Evolutionary conservation across 2,797 vertebrate genomes (phyloP).

Genomic region (Cossypha polioptera): DNA sequence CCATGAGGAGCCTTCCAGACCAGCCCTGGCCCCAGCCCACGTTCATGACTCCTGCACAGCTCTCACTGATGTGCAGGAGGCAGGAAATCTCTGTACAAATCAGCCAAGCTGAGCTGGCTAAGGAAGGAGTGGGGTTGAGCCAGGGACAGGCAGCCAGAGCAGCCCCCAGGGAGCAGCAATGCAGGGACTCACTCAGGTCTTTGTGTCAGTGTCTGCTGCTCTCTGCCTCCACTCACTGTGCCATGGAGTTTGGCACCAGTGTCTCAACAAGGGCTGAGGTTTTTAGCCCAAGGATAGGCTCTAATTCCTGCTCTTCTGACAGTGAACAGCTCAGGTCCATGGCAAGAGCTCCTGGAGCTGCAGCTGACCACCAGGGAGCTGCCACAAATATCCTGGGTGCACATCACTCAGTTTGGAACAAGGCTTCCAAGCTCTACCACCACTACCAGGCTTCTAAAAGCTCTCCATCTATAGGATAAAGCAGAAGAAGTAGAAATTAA

Average conservation of each 20-base stretch:
- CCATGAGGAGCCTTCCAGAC: neutral
- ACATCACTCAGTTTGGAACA: neutral
- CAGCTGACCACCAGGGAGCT: neutral
- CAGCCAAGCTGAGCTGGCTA: neutral
- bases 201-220: neutral
- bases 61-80: accelerated
- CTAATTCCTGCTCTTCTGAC: neutral
- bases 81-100: neutral
- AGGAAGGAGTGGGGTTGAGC: neutral
- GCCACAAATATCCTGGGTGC: neutral
- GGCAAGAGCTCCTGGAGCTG: neutral
- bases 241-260: neutral
- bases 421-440: neutral
- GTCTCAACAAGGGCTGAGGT: neutral
- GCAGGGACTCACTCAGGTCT: too few relatives aligned
- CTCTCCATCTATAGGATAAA: neutral
- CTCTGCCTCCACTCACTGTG: neutral
- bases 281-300: neutral
- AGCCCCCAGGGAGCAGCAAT: accelerated
- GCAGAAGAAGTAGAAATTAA: neutral
- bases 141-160: neutral
- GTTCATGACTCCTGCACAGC: accelerated
- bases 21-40: neutral
- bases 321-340: neutral
- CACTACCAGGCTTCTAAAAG: neutral